Base-by-base conservation (phyloP, 2,888 invertebrate species). In the Ennomos erosarius region DNA sequence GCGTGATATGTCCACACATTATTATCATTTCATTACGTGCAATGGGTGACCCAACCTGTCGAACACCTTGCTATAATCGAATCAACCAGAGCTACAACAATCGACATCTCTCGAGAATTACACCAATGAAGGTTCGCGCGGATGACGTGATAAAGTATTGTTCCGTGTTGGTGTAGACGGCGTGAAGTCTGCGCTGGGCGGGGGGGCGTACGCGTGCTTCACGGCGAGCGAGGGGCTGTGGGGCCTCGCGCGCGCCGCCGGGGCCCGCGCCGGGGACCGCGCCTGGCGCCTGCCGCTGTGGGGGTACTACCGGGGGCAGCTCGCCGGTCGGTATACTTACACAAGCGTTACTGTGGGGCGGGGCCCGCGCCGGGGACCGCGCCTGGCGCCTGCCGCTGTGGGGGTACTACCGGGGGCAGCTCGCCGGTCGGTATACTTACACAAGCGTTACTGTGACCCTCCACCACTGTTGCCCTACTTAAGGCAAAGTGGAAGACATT, bases 201-300 rank as follows among this genome's bases (percentile, higher is more conserved):
- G 94, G 65, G 94, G 94, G 4, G 96, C 95, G 6, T 93, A 95
- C 73, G 97, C 95, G 0, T 95, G 95, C 44, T 97, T 95, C 85
- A 95, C 95, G 46, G 96, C 94, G 76, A 93, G 93, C 0, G 93
- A 93, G 64, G 80, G 82, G 0, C 84, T 95, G 9, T 97, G 96
- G 96, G 79, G 91, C 51, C 88, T 93, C 48, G 85, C 95, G 76
- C 91, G 93, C 45, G 86, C 90, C 65, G 96, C 96, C 43, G 95
- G 96, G 13, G 93, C 93, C 62, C 79, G 78, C 67, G 93, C 95
- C 5, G 97, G 97, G 0, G 97, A 97, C 87, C 86, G 97, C 2
- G 94, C 97, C 2, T 97, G 97, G 97, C 87, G 97, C 49, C 93
- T 97, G 88, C 97, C 97, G 6, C 87, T 97, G 16, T 96, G 96